Conservation (phyloP, 2,888 invertebrate genomes). For the Pilophorus perplexus region DNA sequence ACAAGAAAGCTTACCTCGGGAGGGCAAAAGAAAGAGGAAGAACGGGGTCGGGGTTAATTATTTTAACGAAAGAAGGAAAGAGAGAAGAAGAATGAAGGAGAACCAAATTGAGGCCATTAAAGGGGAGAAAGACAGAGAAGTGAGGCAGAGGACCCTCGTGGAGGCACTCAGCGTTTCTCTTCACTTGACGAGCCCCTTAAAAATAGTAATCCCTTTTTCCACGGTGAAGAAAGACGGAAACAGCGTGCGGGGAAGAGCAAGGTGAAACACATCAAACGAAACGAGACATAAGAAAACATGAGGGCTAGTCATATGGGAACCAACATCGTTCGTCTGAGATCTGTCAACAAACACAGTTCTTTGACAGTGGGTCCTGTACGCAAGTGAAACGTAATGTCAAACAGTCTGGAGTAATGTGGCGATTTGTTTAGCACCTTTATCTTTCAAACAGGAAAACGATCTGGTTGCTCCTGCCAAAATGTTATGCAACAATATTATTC, state of each 20-base stretch:
- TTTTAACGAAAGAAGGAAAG: conserved; percentile 16
- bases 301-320: too few species aligned
- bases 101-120: conserved; percentile 13
- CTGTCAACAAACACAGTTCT: too few species aligned
- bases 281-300: conserved; percentile 5
- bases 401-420: too few species aligned
- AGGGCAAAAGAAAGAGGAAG: not conserved
- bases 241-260: not conserved
- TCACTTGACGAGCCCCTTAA: not conserved
- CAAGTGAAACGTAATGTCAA: too few species aligned
- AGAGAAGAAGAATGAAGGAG: conserved; percentile 10
- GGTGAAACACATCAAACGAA: conserved; percentile 20
- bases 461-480: too few species aligned
- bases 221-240: too few species aligned
- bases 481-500: too few species aligned
- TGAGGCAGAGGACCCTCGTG: not conserved
- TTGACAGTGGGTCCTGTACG: too few species aligned
- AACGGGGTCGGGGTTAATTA: conserved; percentile 10
- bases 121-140: not conserved
- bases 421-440: too few species aligned
- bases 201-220: not conserved
- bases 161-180: not conserved
- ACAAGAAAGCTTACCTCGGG: not conserved
- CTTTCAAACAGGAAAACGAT: too few species aligned
- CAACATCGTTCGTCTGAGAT: too few species aligned